Percentiles rank a stretch among this genome's conserved stretches.
These are phyloP conservation scores for Holothuria scabra DNA, from an alignment of 53 echinoderm and acorn worm species.

Conservation along the genomic window DNA sequence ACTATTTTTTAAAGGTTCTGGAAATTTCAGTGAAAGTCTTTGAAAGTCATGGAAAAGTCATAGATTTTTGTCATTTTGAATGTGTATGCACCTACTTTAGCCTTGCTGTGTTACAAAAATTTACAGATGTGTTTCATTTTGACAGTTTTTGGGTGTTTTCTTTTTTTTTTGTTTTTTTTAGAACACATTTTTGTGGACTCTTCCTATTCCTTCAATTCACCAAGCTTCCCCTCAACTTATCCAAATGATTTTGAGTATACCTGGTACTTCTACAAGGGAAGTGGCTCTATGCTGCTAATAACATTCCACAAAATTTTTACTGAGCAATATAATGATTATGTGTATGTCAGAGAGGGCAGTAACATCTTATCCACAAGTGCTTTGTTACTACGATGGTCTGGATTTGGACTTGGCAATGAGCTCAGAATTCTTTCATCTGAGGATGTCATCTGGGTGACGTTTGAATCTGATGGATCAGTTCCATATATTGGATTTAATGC, in stretches of 20 bases:
- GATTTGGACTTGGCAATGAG: background rate
- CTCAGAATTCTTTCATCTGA: slow-evolving; percentile 15
- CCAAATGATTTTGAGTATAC: background rate
- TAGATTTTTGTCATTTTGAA: no score
- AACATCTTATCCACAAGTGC: background rate
- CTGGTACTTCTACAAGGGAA: background rate
- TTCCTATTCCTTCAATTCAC: background rate
- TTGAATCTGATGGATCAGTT: background rate
- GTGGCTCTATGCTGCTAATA: background rate
- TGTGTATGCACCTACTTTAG: no score
- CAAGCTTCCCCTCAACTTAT: background rate
- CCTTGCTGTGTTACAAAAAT: no score
- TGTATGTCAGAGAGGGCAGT: slow-evolving; percentile 1
- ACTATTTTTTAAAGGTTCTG: no score
- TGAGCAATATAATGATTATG: slow-evolving; percentile 1
- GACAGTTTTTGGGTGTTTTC: no score
- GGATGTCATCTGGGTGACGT: background rate
- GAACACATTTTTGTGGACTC: background rate
- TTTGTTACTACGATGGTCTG: slow-evolving; percentile 13
- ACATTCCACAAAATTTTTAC: background rate
- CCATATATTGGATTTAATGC: slow-evolving; percentile 1
- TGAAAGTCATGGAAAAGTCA: no score
- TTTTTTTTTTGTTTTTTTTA: slow-evolving; percentile 1
- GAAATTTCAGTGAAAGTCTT: no score
- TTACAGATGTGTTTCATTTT: no score